These are phyloP conservation scores for Epinephelus coioides DNA, from an alignment of 2,797 vertebrate species.

Conservation along the genomic window DNA sequence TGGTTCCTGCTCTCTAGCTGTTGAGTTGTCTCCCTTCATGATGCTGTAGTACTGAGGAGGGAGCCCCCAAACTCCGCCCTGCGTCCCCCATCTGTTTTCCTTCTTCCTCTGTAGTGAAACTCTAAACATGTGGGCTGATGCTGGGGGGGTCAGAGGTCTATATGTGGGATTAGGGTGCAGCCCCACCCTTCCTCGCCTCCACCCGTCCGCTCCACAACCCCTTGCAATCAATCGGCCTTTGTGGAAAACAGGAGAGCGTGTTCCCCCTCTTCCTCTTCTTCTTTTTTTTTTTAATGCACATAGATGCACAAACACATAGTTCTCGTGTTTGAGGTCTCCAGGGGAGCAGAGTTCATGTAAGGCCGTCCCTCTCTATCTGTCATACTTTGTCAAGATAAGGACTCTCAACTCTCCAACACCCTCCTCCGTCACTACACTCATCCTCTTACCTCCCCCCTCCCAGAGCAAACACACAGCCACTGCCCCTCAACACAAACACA, in stretches of 20 bases:
- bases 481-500: conserved; percentile 25
- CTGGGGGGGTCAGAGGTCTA: conserved; percentile 78
- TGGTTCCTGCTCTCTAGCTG: conserved; percentile 35
- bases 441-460: neutral
- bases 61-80: conserved; percentile 47
- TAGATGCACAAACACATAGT: conserved; percentile 35
- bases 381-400: conserved; percentile 59
- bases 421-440: conserved; percentile 35
- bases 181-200: conserved; percentile 70
- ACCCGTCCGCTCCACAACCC: conserved; percentile 39
- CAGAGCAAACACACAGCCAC: conserved; percentile 27
- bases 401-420: conserved; percentile 26
- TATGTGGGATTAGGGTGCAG: conserved; percentile 73
- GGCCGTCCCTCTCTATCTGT: conserved; percentile 37
- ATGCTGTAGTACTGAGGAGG: conserved; percentile 38
- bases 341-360: conserved; percentile 33
- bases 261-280: conserved; percentile 25
- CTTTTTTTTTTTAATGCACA: conserved; percentile 28
- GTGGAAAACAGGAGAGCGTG: conserved; percentile 39
- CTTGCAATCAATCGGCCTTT: conserved; percentile 79
- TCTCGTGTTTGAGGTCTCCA: conserved; percentile 15
- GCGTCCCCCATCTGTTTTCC: conserved; percentile 69
- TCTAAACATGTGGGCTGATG: conserved; percentile 80
- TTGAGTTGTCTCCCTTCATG: conserved; percentile 36
- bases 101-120: conserved; percentile 71